A percentile compares a stretch with the other conserved stretches of the same genome.
These are phyloP conservation scores for Leuciscus idus DNA, from an alignment of 2,113 vertebrate genomes.

Conservation along the genomic window DNA sequence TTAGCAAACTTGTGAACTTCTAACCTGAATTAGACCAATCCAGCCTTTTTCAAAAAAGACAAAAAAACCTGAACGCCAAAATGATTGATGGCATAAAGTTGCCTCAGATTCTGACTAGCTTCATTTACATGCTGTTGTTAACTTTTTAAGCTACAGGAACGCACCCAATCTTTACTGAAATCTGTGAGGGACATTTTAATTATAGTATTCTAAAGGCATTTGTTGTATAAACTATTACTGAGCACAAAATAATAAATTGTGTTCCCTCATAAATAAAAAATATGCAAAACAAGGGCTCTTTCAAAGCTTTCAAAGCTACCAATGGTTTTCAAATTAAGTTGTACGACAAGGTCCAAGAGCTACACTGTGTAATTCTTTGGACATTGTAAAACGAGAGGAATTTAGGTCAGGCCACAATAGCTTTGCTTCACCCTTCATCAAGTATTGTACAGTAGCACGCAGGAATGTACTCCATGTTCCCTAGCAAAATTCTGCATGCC, in stretches of 20 bases:
- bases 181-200: background rate
- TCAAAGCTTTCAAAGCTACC: background rate
- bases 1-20: no score
- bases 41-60: background rate
- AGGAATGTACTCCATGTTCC: conserved; percentile 64
- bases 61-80: background rate
- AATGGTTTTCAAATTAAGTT: conserved; percentile 1
- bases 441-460: conserved; percentile 38
- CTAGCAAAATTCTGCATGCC: conserved; percentile 36
- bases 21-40: no score
- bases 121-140: background rate
- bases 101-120: background rate
- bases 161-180: background rate
- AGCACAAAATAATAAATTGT: background rate
- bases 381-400: conserved; percentile 70
- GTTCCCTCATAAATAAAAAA: background rate
- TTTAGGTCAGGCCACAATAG: conserved; percentile 76
- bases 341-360: conserved; percentile 37
- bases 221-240: background rate
- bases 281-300: background rate
- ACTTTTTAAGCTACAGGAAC: background rate
- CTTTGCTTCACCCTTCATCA: conserved; percentile 51
- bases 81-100: background rate
- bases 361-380: conserved; percentile 67
- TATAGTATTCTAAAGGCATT: background rate